Evolutionary conservation across 2,888 invertebrate species (phyloP).

Genomic region (Parnassius apollo): DNA sequence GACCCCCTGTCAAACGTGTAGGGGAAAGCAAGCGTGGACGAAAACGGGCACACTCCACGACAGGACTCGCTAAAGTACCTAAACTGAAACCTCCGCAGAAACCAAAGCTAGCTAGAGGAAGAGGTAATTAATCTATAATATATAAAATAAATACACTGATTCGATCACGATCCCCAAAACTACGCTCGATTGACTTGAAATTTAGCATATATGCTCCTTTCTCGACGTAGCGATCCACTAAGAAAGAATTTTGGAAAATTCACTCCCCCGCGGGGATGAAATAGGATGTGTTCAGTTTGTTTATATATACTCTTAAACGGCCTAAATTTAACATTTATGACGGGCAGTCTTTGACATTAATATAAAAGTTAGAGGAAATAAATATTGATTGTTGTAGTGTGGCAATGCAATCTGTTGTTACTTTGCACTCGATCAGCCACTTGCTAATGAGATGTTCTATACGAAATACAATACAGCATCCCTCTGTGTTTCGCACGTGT

Average conservation of each 20-base stretch:
- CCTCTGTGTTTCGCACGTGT: constrained; percentile 18
- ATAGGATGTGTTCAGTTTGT: too few species aligned
- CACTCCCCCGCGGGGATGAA: too few species aligned
- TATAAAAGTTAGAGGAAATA: too few species aligned
- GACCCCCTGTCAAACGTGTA: constrained; percentile 37
- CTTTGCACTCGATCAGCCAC: not conserved
- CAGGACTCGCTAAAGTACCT: constrained; percentile 48
- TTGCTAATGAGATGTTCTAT: not conserved
- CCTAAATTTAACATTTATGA: too few species aligned
- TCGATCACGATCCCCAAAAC: too few species aligned
- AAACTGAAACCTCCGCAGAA: constrained; percentile 45
- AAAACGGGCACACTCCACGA: constrained; percentile 61
- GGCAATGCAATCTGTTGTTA: constrained; percentile 21
- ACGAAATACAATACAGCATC: not conserved
- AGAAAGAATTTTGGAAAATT: too few species aligned
- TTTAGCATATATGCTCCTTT: too few species aligned
- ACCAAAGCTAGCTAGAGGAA: constrained; percentile 50
- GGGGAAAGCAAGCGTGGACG: constrained; percentile 58
- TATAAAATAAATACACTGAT: too few species aligned
- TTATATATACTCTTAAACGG: too few species aligned
- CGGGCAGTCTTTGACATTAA: too few species aligned
- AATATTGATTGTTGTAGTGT: not conserved
- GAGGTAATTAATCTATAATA: constrained; percentile 44
- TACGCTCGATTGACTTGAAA: too few species aligned
- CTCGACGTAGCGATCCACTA: too few species aligned